Base-by-base conservation (phyloP, 2,113 vertebrate species). In the Aptenodytes forsteri region DNA sequence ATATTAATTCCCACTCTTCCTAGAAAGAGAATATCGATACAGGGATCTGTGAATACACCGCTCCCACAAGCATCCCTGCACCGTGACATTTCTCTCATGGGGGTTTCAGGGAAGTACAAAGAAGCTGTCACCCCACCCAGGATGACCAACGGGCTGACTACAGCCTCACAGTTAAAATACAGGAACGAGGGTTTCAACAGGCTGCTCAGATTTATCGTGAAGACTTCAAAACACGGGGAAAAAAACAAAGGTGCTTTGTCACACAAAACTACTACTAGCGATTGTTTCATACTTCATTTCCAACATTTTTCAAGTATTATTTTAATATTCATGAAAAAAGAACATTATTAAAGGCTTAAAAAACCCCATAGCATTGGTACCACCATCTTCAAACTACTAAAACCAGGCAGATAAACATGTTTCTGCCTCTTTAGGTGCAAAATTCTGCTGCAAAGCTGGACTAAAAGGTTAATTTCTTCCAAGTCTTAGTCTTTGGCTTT, bases 281-380 rank as follows among this genome's bases (percentile, higher is more conserved):
- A 47, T 32, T 47, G 14, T 30, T 87, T 69, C 52, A 67, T 34
- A 30, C 6, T 64, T 78, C 1, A 27, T 85, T 93, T 84, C 40
- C 13, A 69, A 32, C 2, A 20, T 3, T 72, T 7, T 22, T 40
- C 10, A 87, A 59, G 2, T 47, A 55, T 50, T 66, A 32, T 54
- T 83, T 70, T 38, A 54, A 27, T 15, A 59, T 67, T 88, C 54
- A 55, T 42, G 13, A 65, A 40, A 62, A 75, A 62, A 54, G 0
- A 36, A 21, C 36, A 40, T 11, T 54, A 34, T 42, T 58, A 14
- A 75, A 71, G 22, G 15, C 17, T 79, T 81, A 19, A 17, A 50
- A 92, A 49, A n/a, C 0, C 1, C 12, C 10, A 3, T 14, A 38
- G 2, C 11, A 15, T 12, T 61, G 8, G 9, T 86, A 36, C 10